Evolutionary conservation across 92 coral and sea anemone species (phyloP).

Genomic region (Meandrina meandrites): DNA sequence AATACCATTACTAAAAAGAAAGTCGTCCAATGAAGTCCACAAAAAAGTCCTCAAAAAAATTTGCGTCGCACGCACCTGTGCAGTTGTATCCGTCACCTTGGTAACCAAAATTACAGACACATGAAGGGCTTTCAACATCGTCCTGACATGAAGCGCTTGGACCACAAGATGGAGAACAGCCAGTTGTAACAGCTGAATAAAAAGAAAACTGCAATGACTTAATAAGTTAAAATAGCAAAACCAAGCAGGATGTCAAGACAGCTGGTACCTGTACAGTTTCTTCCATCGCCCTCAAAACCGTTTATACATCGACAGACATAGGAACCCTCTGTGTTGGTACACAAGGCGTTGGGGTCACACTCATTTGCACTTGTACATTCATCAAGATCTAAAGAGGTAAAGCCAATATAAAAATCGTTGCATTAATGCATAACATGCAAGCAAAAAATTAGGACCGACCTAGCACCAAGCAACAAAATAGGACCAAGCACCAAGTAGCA

Average conservation of each 20-base stretch:
- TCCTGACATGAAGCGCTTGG: conserved; percentile 40
- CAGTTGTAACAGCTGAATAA: not conserved
- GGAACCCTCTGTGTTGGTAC: conserved; percentile 35
- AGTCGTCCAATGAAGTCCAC: not conserved
- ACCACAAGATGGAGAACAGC: conserved; percentile 37
- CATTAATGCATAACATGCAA: too few relatives aligned
- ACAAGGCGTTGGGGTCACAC: too few relatives aligned
- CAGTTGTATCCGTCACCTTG: conserved; percentile 47
- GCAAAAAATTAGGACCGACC: too few relatives aligned
- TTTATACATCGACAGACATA: conserved; percentile 49
- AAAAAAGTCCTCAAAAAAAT: not conserved
- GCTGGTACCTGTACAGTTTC: not conserved
- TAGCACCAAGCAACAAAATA: too few relatives aligned
- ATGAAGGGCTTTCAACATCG: not conserved
- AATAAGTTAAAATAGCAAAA: not conserved
- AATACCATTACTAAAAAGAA: too few relatives aligned
- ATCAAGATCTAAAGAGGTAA: not conserved
- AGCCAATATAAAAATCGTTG: too few relatives aligned
- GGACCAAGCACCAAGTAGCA: too few relatives aligned
- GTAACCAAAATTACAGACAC: conserved; percentile 41
- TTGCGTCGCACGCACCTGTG: conserved; percentile 4
- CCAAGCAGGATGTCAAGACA: not conserved
- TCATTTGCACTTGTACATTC: not conserved
- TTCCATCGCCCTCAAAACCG: conserved; percentile 58
- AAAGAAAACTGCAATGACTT: not conserved